Evolutionary conservation across 2,888 invertebrate genomes (phyloP).

Genomic region (Penaeus monodon): DNA sequence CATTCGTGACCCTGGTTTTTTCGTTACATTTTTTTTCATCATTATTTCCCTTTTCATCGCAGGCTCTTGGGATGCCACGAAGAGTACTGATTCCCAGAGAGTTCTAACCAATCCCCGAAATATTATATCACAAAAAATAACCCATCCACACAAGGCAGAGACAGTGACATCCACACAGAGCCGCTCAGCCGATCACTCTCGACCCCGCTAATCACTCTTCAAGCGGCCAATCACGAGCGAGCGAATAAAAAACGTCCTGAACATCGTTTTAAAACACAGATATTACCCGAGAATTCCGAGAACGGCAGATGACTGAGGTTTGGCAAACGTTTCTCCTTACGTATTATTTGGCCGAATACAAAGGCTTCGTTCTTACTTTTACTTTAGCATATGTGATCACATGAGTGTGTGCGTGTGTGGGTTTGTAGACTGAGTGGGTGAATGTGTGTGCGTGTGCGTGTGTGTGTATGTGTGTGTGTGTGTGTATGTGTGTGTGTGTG

Average conservation of each 20-base stretch:
- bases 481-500: not conserved
- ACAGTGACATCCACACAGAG: too few species aligned
- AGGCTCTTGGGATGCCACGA: too few species aligned
- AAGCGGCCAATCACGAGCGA: not conserved
- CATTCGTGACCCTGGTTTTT: too few species aligned
- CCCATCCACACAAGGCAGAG: too few species aligned
- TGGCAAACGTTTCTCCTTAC: conserved; percentile 1
- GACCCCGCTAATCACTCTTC: too few species aligned
- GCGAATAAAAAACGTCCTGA: not conserved
- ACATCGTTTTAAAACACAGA: not conserved
- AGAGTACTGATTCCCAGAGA: too few species aligned
- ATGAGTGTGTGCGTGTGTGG: not conserved
- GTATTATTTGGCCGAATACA: not conserved
- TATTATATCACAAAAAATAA: too few species aligned
- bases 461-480: conserved; percentile 1
- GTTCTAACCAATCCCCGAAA: too few species aligned
- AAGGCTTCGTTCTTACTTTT: too few species aligned
- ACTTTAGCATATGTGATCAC: not conserved
- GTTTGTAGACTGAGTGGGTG: not conserved
- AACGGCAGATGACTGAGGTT: conserved; percentile 6
- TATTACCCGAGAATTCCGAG: conserved; percentile 14
- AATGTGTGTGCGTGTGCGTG: not conserved
- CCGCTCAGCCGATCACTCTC: too few species aligned
- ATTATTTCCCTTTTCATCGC: too few species aligned
- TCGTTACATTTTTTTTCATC: too few species aligned